Conservation (phyloP, 2,888 invertebrate genomes). For the Tetheella fluctuosa region DNA sequence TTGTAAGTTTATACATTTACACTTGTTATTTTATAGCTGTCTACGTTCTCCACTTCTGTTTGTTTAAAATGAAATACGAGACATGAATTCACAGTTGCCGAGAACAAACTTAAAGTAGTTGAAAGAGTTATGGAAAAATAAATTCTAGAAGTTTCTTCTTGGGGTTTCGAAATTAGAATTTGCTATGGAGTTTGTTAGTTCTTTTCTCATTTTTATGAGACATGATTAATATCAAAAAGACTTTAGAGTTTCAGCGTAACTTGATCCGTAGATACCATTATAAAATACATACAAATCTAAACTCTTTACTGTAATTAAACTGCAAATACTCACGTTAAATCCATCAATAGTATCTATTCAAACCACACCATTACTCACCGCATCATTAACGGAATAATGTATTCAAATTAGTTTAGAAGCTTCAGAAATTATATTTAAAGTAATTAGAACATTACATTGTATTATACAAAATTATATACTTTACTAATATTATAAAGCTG, state of each 20-base stretch:
- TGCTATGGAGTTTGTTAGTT: no score
- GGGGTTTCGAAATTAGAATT: background rate
- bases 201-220: no score
- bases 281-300: no score
- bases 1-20: background rate
- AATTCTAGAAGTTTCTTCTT: background rate
- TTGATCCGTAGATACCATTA: no score
- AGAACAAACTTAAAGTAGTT: constrained; percentile 3
- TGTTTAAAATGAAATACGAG: constrained; percentile 1
- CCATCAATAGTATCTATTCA: background rate
- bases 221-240: no score
- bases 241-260: no score
- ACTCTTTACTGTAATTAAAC: no score
- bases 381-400: background rate
- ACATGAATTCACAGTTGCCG: background rate
- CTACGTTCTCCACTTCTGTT: background rate
- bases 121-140: background rate
- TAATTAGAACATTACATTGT: background rate
- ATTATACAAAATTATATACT: no score
- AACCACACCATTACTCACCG: constrained; percentile 8
- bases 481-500: no score
- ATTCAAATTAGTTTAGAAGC: constrained; percentile 2
- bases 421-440: background rate
- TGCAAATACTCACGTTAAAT: no score
- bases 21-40: no score